Percentiles rank a stretch among this genome's conserved stretches.
These are phyloP conservation scores for Drosophila erecta DNA, from an alignment of 1,140 invertebrate genomes.

Conservation along the genomic window DNA sequence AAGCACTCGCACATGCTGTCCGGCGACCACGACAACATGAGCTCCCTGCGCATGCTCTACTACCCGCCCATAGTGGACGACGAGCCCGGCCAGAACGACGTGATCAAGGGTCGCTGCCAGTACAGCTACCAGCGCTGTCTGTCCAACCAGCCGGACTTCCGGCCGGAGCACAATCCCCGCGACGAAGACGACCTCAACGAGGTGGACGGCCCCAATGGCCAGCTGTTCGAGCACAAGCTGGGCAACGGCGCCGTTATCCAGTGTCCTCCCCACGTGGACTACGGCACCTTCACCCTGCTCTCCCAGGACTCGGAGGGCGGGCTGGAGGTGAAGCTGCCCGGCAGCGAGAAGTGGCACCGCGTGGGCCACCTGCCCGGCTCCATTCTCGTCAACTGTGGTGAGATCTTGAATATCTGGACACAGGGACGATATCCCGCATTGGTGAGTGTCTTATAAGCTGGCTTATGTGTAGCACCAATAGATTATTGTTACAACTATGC, in stretches of 20 bases:
- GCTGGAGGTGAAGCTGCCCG: slow-evolving; percentile 87
- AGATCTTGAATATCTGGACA: slow-evolving; percentile 92
- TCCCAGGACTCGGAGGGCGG: slow-evolving; percentile 89
- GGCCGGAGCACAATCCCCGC: slow-evolving; percentile 72
- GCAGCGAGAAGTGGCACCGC: slow-evolving; percentile 89
- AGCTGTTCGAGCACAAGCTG: slow-evolving; percentile 67
- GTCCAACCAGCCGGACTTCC: slow-evolving; percentile 81
- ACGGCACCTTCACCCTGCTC: slow-evolving; percentile 90
- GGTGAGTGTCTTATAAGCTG: slow-evolving; percentile 83
- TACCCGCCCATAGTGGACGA: slow-evolving; percentile 88
- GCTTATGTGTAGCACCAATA: no score
- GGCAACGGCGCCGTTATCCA: slow-evolving; percentile 86
- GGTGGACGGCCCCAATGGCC: slow-evolving; percentile 54
- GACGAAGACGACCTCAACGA: slow-evolving; percentile 78
- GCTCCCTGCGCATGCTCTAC: slow-evolving; percentile 88
- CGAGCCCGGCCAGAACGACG: slow-evolving; percentile 82
- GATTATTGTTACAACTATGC: not conserved
- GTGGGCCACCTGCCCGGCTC: slow-evolving; percentile 92
- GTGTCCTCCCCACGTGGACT: slow-evolving; percentile 90
- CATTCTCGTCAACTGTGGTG: slow-evolving; percentile 91
- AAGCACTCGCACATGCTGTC: slow-evolving; percentile 88
- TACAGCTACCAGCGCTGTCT: slow-evolving; percentile 84
- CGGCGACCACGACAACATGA: slow-evolving; percentile 87
- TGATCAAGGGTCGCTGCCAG: slow-evolving; percentile 79
- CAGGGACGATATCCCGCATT: slow-evolving; percentile 89